Percentiles rank a stretch among this genome's conserved stretches.
Conservation (phyloP, 35 echinoderm and acorn worm genomes). For the Eucidaris tribuloides region DNA sequence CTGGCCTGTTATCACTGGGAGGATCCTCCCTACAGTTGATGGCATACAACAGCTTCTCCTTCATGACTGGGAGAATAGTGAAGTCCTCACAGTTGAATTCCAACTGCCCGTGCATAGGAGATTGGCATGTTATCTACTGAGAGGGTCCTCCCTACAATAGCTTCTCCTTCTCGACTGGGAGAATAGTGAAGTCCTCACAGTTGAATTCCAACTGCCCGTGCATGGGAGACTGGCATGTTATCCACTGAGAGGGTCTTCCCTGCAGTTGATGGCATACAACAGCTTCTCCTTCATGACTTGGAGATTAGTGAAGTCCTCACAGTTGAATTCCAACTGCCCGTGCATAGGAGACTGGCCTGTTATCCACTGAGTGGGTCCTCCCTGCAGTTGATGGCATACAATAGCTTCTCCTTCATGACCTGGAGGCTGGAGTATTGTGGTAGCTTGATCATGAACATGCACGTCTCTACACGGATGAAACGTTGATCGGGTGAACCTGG, state of each 20-base stretch:
- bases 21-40: slow-evolving; percentile 90
- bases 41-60: slow-evolving; percentile 66
- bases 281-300: slow-evolving; percentile 71
- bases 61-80: slow-evolving; percentile 78
- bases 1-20: no score
- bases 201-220: no score
- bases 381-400: slow-evolving; percentile 88
- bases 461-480: slow-evolving; percentile 89
- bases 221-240: no score
- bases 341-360: no score
- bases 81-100: no score
- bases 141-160: no score
- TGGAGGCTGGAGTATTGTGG: slow-evolving; percentile 74
- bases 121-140: no score
- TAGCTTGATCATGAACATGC: slow-evolving; percentile 90
- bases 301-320: no score
- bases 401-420: slow-evolving; percentile 66
- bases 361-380: slow-evolving; percentile 82
- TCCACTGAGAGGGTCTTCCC: slow-evolving; percentile 84
- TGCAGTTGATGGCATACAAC: slow-evolving; percentile 84
- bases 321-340: no score
- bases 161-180: no score
- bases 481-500: slow-evolving; percentile 75
- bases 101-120: no score
- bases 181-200: no score